Base-by-base conservation (phyloP, 2,888 invertebrate species). In the Choreutis nemorana region DNA sequence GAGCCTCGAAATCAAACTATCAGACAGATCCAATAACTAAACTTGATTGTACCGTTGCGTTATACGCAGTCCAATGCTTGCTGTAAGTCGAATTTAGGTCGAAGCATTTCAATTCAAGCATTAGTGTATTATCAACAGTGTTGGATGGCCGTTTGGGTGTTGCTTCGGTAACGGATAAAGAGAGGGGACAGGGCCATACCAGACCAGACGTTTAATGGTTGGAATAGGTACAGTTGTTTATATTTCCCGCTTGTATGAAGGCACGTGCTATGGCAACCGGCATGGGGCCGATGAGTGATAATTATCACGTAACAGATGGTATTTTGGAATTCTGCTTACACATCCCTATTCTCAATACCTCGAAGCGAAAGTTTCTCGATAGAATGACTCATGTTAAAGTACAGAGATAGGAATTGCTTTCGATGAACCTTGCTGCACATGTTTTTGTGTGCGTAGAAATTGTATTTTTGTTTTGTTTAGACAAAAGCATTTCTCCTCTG, bases 1-100 rank as follows among this genome's bases (percentile, higher is more conserved):
- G 60, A 67, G 65, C n/a, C n/a, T n/a, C n/a, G n/a, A n/a, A n/a
- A n/a, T n/a, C 59, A 61, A 54, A 63, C 59, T 55, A 61, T 56
- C 55, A 46, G 55, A 53, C 52, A 47, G 30, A 45, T 50, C 48
- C 48, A 48, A 52, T 47, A 44, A 46, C 48, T 49, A 47, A 43
- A 43, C 35, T 35, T 32, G 54, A 40, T 44, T 39, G n/a, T 14
- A n/a, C 8, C 15, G 15, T 12, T 26, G 10, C 13, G 31, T 21
- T 29, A 14, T 18, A 55, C 51, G 11, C 33, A 39, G 34, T 71
- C 59, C 66, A 73, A 65, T 32, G 72, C 67, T 50, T 50, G 41
- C 36, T 31, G 41, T 10, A 10, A 44, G 48, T 41, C 54, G 39
- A 34, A 36, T 33, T 21, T 12, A 9, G 13, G 18, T 18, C 5